Base-by-base conservation (phyloP, 1,140 invertebrate species). In the Achroia grisella region DNA sequence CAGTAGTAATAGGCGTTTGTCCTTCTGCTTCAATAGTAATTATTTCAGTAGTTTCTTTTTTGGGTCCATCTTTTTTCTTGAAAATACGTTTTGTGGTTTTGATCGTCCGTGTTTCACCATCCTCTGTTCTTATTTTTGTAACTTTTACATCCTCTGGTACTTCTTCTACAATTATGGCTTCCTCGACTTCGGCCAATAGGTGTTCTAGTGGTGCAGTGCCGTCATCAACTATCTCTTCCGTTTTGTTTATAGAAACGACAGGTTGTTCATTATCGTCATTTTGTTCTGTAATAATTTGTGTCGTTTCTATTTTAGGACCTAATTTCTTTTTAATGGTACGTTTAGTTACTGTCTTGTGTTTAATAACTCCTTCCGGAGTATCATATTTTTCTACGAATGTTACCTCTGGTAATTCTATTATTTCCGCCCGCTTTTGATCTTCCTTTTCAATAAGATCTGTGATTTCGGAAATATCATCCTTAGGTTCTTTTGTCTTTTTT, bases 391-490 rank as follows among this genome's bases (percentile, higher is more conserved):
- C 35, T 1, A 17, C 35, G 2, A 14, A 10, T 2, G 35, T 68
- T 50, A 9, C 62, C 53, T 53, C 54, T 41, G 78, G 57, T 43
- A 69, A 37, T 14, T 37, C 35, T 15, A 37, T 10, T 8, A 15
- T 10, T 15, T 37, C 35, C 3, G 14, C 10, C 28, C 52, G 36
- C 39, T 49, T 47, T 62, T 54, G 49, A 6, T 39, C 36, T 64
- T 71, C 64, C 31, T 42, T 45, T 61, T 43, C 10, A 23, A 41
- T 11, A 27, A 56, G 65, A 9, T 52, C 49, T 1, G 80, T 73
- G 43, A 86, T 80, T 71, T 87, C 81, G 8, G 76, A 86, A 1
- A 80, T 69, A 62, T 85, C 70, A 52, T 82, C 56, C 52, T 77
- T 84, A 4, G 67, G 63, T 35, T 77, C 86, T 43, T 67, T 76